Evolutionary conservation across 2,113 vertebrate species (phyloP).

Genomic region (Chauna torquata): DNA sequence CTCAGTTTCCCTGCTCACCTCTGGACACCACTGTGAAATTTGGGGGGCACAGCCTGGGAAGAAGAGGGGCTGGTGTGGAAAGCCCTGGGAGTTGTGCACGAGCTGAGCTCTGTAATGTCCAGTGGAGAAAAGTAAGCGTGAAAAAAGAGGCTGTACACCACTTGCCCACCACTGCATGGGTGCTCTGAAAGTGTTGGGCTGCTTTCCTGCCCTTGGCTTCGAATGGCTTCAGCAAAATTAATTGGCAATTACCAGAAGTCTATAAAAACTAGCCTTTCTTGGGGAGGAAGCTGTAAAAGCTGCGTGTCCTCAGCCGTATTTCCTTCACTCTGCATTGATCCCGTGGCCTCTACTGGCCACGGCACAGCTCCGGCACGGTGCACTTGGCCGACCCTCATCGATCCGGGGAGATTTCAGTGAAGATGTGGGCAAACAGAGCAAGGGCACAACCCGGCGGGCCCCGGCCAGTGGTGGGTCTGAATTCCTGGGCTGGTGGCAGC

Average conservation of each 20-base stretch:
- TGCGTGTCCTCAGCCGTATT: not conserved
- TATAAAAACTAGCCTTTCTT: not conserved
- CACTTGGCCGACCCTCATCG: not conserved
- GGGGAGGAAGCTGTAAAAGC: constrained; percentile 22
- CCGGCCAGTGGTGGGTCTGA: not conserved
- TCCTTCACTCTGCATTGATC: constrained; percentile 45
- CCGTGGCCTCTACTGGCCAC: constrained; percentile 27
- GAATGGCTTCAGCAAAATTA: not conserved
- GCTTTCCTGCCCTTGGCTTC: not conserved
- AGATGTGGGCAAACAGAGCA: not conserved
- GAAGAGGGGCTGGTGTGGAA: too few relatives aligned
- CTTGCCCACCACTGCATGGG: fast-evolving
- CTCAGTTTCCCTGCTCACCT: too few relatives aligned
- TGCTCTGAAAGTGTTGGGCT: not conserved
- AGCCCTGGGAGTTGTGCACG: not conserved
- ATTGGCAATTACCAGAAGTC: not conserved
- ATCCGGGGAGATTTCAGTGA: not conserved
- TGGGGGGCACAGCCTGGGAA: too few relatives aligned
- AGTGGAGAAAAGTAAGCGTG: not conserved
- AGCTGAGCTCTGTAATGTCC: not conserved
- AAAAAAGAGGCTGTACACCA: not conserved
- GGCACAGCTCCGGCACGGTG: not conserved
- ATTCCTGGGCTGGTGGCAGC: not conserved
- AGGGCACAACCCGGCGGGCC: not conserved
- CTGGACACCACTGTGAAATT: too few relatives aligned